Evolutionary conservation across 2,113 vertebrate genomes (phyloP).

Genomic region (Pristiophorus japonicus): DNA sequence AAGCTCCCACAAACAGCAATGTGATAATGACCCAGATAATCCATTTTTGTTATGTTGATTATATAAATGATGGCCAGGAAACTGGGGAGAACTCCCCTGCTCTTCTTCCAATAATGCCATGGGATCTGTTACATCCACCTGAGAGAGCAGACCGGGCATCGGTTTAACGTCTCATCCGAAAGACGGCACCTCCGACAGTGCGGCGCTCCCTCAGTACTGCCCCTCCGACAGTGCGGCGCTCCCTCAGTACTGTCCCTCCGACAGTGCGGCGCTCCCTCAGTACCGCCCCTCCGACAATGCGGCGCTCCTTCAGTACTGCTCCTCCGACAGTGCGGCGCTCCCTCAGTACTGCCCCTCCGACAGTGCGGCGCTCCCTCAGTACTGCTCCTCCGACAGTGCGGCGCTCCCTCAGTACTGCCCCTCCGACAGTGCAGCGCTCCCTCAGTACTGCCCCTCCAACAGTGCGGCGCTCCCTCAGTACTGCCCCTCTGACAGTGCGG

Average conservation of each 20-base stretch:
- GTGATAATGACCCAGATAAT: not conserved
- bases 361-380: not conserved
- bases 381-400: not conserved
- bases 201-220: not conserved
- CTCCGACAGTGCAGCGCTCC: not conserved
- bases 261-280: not conserved
- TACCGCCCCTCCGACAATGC: too few species aligned
- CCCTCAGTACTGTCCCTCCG: not conserved
- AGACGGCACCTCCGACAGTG: not conserved
- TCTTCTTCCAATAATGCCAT: too few species aligned
- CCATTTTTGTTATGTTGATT: too few species aligned
- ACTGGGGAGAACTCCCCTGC: too few species aligned
- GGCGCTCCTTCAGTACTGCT: not conserved
- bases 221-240: too few species aligned
- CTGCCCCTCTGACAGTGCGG: not conserved
- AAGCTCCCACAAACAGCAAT: not conserved
- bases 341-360: not conserved
- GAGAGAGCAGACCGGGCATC: too few species aligned
- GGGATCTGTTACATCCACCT: too few species aligned
- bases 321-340: too few species aligned
- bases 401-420: not conserved
- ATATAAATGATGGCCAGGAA: too few species aligned
- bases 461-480: not conserved
- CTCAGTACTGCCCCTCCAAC: not conserved
- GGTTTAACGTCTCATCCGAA: not conserved